Evolutionary conservation across 2,797 vertebrate species (phyloP).

Genomic region (Enteromius thamalakanensis): DNA sequence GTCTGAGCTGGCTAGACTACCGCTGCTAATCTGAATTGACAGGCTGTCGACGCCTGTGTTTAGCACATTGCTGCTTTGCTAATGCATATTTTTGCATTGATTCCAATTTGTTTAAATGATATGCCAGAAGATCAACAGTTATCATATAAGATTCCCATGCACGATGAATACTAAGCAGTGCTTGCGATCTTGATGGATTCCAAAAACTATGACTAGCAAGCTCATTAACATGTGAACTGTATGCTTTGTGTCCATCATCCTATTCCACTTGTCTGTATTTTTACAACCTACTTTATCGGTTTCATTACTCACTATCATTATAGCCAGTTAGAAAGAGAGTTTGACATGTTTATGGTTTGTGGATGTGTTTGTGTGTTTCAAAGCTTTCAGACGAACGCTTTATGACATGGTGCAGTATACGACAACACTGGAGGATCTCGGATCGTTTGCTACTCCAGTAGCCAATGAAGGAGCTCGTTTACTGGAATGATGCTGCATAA

Average conservation of each 20-base stretch:
- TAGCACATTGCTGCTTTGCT: constrained; percentile 1
- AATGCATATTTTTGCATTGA: constrained; percentile 20
- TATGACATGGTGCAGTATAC: constrained; percentile 45
- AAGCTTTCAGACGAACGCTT: constrained; percentile 8
- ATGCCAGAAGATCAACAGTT: constrained; percentile 4
- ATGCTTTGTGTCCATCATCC: constrained; percentile 14
- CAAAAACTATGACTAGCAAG: constrained; percentile 28
- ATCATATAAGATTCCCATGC: not conserved
- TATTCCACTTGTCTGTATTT: constrained; percentile 12
- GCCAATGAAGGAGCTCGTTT: constrained; percentile 70
- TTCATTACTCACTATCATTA: constrained; percentile 44
- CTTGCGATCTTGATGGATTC: constrained; percentile 9
- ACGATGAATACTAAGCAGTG: constrained; percentile 38
- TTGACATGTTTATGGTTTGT: constrained; percentile 30
- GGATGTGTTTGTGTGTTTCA: constrained; percentile 32
- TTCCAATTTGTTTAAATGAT: constrained; percentile 34
- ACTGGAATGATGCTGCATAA: constrained; percentile 72
- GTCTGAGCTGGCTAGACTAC: not conserved
- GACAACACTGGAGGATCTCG: constrained; percentile 40
- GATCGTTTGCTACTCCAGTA: constrained; percentile 64
- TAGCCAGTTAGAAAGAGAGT: constrained; percentile 33
- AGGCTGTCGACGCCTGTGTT: not conserved
- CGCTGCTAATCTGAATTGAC: constrained; percentile 6
- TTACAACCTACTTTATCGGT: constrained; percentile 28
- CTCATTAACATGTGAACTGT: constrained; percentile 44